Percentiles rank a stretch among this genome's conserved stretches.
These are phyloP conservation scores for Tinea trinotella DNA, from an alignment of 2,888 invertebrate genomes.

Conservation along the genomic window DNA sequence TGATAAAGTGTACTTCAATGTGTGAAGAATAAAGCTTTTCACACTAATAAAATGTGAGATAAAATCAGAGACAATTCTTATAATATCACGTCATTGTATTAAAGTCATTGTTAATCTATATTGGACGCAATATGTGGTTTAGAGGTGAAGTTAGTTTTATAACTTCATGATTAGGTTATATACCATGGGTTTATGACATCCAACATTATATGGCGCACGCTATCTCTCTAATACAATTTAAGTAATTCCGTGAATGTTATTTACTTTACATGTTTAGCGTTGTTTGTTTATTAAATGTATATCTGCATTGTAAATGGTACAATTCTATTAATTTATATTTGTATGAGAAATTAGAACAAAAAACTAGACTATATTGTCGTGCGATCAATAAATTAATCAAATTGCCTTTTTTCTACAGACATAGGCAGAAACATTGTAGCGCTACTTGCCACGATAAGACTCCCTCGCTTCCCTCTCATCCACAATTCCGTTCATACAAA, in stretches of 20 bases:
- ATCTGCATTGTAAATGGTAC: too few species aligned
- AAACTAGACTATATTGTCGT: too few species aligned
- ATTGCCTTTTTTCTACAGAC: too few species aligned
- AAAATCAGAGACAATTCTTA: not conserved
- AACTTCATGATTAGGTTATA: slow-evolving; percentile 6
- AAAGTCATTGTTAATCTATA: not conserved
- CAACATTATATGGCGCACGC: not conserved
- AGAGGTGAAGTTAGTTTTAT: slow-evolving; percentile 9
- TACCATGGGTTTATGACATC: slow-evolving; percentile 4
- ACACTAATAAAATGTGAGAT: not conserved
- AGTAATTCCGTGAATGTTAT: not conserved
- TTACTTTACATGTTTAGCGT: not conserved
- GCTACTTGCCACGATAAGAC: too few species aligned
- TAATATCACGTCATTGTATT: not conserved
- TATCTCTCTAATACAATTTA: not conserved
- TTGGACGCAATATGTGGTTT: slow-evolving; percentile 1
- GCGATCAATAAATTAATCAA: too few species aligned
- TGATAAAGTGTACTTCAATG: not conserved
- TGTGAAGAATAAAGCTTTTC: not conserved
- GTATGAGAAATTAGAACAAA: too few species aligned
- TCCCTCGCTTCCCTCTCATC: too few species aligned
- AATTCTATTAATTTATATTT: too few species aligned
- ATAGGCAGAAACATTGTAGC: too few species aligned
- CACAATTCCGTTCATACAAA: too few species aligned
- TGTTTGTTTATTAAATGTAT: too few species aligned